A percentile compares a stretch with the other conserved stretches of the same genome.
Evolutionary conservation across 2,888 invertebrate genomes (phyloP).

Genomic region (Tachystola acroxantha): DNA sequence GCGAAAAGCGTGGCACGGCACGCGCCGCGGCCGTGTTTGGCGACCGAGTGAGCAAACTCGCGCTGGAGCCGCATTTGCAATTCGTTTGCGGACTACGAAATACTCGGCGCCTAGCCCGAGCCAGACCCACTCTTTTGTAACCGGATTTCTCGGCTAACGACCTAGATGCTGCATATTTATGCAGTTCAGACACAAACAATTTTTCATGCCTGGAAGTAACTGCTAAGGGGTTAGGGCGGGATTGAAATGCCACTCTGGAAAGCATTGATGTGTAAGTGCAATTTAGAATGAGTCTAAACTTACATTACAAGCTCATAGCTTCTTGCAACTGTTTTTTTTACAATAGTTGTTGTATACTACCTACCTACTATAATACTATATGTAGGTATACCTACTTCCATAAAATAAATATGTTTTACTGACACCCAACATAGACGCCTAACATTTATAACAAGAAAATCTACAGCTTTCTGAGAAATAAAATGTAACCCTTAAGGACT

Average conservation of each 20-base stretch:
- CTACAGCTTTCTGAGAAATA: no score
- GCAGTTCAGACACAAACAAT: slow-evolving; percentile 47
- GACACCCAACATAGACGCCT: no score
- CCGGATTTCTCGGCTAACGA: slow-evolving; percentile 64
- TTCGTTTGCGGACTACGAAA: slow-evolving; percentile 35
- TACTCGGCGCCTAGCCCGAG: slow-evolving; percentile 21
- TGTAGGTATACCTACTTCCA: no score
- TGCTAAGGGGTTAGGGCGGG: not conserved
- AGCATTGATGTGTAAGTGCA: no score
- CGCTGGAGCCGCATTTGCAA: slow-evolving; percentile 29
- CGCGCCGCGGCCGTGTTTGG: slow-evolving; percentile 46
- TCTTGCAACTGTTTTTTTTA: no score
- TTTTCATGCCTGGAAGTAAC: slow-evolving; percentile 29
- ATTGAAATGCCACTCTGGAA: not conserved
- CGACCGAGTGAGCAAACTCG: slow-evolving; percentile 34
- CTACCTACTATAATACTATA: no score
- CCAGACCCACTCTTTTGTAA: slow-evolving; percentile 55
- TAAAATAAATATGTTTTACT: no score
- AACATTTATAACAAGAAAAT: no score
- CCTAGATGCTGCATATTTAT: slow-evolving; percentile 59
- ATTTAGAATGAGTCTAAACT: no score
- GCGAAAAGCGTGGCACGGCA: slow-evolving; percentile 15
- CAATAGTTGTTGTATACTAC: no score
- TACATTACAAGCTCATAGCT: no score
- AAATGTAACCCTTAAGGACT: no score